phyloP scores from a whole-genome alignment of 2,113 vertebrate genomes.

The Dipodomys ordii region DNA sequence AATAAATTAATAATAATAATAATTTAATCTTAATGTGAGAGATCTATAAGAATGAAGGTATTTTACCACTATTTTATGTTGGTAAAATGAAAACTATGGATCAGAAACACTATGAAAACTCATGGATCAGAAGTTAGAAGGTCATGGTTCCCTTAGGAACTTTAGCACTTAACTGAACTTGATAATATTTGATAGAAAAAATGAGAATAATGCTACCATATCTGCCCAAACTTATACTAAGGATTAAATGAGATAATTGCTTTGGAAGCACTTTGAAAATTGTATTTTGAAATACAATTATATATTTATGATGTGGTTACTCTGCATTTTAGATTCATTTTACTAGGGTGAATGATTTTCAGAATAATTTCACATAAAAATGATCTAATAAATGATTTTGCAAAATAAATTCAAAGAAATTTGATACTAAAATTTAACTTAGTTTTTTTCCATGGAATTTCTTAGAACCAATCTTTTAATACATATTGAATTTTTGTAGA shows the following conservation, averaged over 20 bases:
- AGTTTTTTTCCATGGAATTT: background rate
- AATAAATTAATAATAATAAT: background rate
- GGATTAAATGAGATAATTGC: background rate
- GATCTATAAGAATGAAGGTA: background rate
- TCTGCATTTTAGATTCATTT: background rate
- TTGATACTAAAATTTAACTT: background rate
- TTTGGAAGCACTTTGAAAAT: slow-evolving; percentile 14
- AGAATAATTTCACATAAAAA: background rate
- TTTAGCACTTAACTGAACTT: background rate
- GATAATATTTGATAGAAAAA: background rate
- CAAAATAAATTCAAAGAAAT: background rate
- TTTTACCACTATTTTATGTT: background rate
- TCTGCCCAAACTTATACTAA: background rate
- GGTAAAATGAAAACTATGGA: too few relatives aligned
- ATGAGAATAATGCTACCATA: background rate
- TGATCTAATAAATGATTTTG: background rate
- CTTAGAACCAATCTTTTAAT: background rate
- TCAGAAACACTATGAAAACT: background rate
- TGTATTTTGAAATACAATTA: background rate
- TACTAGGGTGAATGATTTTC: background rate
- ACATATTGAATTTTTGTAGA: background rate
- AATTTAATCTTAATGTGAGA: slow-evolving; percentile 1
- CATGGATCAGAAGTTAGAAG: background rate
- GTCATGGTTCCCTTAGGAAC: background rate
- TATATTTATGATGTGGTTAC: background rate